Evolutionary conservation across 2,113 vertebrate species (phyloP), one percentile per base, ranked within the genome.

Genomic region (Tenebrosternarchus preto): DNA sequence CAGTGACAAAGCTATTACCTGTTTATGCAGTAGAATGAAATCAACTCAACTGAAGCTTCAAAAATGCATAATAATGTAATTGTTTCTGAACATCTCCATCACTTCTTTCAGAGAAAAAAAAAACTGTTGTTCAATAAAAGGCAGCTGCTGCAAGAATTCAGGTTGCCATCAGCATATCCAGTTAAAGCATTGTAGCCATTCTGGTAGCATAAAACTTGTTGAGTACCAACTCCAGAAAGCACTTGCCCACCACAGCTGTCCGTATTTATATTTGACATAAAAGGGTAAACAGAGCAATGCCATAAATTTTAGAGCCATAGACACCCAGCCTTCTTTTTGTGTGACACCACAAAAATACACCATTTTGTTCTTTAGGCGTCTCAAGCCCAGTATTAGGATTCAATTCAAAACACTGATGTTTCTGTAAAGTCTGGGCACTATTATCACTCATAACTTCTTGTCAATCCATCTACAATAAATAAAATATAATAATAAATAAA

Each of bases 221-320:
- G n/a, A 50, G 76, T 64, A 85, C 85, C 79, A 88, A 87, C 81
- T 87, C 81, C 77, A 77, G 80, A 57, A 89, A 88, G 81, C 76
- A 46, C n/a, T 81, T 82, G 80, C 85, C 82, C 76, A 82, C 72
- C 80, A 90, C 89, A 91, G 91, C 89, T 90, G 90, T 88, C 89
- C 76, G n/a, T 87, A 87, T 89, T 91, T 92, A 91, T 92, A 88
- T 90, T 91, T 91, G 90, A 89, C 82, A 70, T 88, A 73, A 60
- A 83, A 84, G 77, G 68, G 78, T 69, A 76, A 87, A 80, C 53
- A 88, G 82, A 83, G 85, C 73, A 83, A 82, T 63, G 66, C 70
- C 80, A 89, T 86, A 81, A 87, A 78, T 66, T 29, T 81, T 85
- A 86, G 72, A 83, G 39, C 70, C 12, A 31, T 8, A 80, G 86